Evolutionary conservation across 2,113 vertebrate species (phyloP), one percentile per base, ranked within the genome.

Genomic region (Morone saxatilis): DNA sequence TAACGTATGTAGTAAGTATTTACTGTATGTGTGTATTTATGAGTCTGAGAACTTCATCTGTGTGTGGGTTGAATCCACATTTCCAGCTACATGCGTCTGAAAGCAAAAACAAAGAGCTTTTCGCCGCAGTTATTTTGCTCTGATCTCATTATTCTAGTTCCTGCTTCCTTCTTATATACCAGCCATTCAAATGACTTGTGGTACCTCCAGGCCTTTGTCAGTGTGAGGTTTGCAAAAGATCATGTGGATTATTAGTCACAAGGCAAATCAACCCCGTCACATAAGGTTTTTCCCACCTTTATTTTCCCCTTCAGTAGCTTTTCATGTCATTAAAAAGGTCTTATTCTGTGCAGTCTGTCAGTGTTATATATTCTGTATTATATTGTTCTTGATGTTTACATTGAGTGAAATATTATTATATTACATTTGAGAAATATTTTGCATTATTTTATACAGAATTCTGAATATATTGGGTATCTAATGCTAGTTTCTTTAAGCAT

Each of bases 111-210:
- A 13, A 12, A 13, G 4, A 5, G 22, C 31, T 68, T 13, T 65
- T 17, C 36, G 20, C 36, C 2, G 3, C 19, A 25, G 17, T 7
- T 43, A 5, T 38, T 56, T 2, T 19, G 22, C 4, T 31, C 22
- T 7, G 40, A 54, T 77, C 19, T 22, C 25, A 31, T 59, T 57
- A 47, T 50, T 67, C 10, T 63, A 77, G 48, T 86, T 86, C 57
- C 71, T 80, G 62, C 48, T 88, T 74, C 61, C 0, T 45, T 14
- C 19, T 66, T 56, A 54, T 69, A 45, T 61, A 43, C 22, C 6
- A 51, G 31, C 0, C 45, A 80, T 78, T 36, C 53, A 57, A 62
- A 78, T 22, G 3, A 59, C 67, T 50, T 16, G 41, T 67, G 40
- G 13, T 36, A n/a, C 59, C 57, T n/a, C 2, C 54, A 38, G 51